phyloP scores from a whole-genome alignment of 2,888 invertebrate species.

The Thymelicus acteon region DNA sequence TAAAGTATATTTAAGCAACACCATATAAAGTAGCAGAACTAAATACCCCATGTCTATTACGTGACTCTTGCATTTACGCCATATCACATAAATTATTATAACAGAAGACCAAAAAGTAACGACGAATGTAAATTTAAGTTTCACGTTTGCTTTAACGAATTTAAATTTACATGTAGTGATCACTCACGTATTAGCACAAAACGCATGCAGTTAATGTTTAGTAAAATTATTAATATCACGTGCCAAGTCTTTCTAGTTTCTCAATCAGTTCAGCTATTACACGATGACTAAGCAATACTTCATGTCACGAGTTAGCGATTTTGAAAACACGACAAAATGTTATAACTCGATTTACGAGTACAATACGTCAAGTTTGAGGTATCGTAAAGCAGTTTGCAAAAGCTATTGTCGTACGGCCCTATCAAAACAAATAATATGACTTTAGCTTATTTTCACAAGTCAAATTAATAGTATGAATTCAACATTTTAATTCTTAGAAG shows the following conservation, averaged over 20 bases:
- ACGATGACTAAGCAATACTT: constrained; percentile 50
- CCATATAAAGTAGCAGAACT: constrained; percentile 45
- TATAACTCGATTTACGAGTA: constrained; percentile 44
- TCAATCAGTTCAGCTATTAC: constrained; percentile 38
- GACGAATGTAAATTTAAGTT: too few species aligned
- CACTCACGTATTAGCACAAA: constrained; percentile 1
- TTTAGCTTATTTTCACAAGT: too few species aligned
- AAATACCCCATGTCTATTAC: constrained; percentile 39
- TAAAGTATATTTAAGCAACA: constrained; percentile 44
- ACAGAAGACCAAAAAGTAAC: background rate
- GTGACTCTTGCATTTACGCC: constrained; percentile 29
- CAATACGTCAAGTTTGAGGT: constrained; percentile 54
- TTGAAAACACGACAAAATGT: constrained; percentile 52
- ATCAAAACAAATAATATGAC: too few species aligned
- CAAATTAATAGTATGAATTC: too few species aligned
- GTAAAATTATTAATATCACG: constrained; percentile 8
- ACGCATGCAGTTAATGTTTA: background rate
- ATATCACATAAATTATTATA: constrained; percentile 7
- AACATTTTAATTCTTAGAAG: background rate
- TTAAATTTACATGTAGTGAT: background rate
- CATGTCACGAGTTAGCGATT: constrained; percentile 66
- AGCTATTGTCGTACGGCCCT: too few species aligned
- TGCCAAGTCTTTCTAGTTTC: constrained; percentile 23
- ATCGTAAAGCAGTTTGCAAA: constrained; percentile 39
- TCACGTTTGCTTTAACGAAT: background rate